A percentile compares a stretch with the other conserved stretches of the same genome.
phyloP scores from a whole-genome alignment of 37 sponge, comb jelly and placozoan species.

The Crambe crambe region DNA sequence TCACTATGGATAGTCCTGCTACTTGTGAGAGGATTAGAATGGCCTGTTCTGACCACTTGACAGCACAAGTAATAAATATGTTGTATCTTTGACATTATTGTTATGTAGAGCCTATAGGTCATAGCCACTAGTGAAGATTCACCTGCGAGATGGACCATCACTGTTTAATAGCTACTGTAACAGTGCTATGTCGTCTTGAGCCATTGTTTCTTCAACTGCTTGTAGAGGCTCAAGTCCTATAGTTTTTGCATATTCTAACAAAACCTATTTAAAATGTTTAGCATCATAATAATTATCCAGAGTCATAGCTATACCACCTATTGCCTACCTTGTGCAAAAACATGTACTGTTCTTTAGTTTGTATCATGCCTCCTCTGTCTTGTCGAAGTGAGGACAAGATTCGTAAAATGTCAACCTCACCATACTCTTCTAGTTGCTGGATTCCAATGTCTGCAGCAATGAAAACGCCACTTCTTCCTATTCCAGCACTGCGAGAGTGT shows the following conservation, averaged over 20 bases:
- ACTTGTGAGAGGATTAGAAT: slow-evolving; percentile 82
- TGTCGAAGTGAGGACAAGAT: slow-evolving; percentile 82
- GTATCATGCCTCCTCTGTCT: slow-evolving; percentile 95
- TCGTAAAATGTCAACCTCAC: slow-evolving; percentile 74
- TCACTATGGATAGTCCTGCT: slow-evolving; percentile 76
- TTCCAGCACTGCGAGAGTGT: slow-evolving; percentile 78
- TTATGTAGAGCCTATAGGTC: not conserved
- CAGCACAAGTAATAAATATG: slow-evolving; percentile 31
- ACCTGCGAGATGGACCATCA: not conserved
- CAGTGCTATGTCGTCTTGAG: not conserved
- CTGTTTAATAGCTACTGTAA: not conserved
- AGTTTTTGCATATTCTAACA: not conserved
- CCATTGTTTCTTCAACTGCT: not conserved
- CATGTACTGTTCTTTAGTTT: slow-evolving; percentile 82
- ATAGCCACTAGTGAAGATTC: not conserved
- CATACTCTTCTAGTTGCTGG: slow-evolving; percentile 64
- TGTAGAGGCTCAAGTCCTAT: not conserved
- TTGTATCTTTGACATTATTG: not conserved
- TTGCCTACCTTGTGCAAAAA: slow-evolving; percentile 67
- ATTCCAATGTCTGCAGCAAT: slow-evolving; percentile 82
- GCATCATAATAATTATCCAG: too few species aligned
- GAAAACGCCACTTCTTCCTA: slow-evolving; percentile 88
- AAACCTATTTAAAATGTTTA: not conserved
- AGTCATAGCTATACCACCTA: too few species aligned
- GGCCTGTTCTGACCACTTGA: slow-evolving; percentile 80